These are phyloP conservation scores for Saccostrea glomerata DNA, from an alignment of 1,140 invertebrate species.

Conservation along the genomic window DNA sequence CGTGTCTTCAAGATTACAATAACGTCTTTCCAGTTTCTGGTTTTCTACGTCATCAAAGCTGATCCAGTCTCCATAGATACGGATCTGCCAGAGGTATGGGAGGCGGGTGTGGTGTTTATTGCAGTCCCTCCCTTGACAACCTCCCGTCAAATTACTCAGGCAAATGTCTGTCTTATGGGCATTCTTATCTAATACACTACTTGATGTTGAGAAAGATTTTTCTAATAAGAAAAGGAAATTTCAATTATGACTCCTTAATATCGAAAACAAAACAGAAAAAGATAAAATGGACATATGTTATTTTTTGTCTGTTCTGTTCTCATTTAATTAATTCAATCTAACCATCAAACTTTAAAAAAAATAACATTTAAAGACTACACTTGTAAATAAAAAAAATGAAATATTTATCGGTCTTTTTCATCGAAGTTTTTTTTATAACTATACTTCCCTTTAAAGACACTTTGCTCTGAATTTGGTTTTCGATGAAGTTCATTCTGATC, in stretches of 20 bases:
- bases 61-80: conserved; percentile 14
- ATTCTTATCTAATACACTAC: not conserved
- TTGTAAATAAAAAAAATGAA: too few species aligned
- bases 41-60: conserved; percentile 43
- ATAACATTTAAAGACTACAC: too few species aligned
- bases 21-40: conserved; percentile 9
- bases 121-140: not conserved
- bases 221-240: not conserved
- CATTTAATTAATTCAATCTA: too few species aligned
- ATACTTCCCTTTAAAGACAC: too few species aligned
- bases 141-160: not conserved
- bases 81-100: conserved; percentile 45
- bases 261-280: too few species aligned
- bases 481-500: too few species aligned
- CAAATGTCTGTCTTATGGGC: conserved; percentile 37
- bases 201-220: not conserved
- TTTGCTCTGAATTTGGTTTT: too few species aligned
- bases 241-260: not conserved
- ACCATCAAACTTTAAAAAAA: too few species aligned
- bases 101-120: not conserved
- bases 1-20: conserved; percentile 6
- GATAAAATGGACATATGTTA: too few species aligned
- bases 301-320: too few species aligned
- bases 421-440: too few species aligned
- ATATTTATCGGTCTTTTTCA: too few species aligned